Evolutionary conservation across 2,113 vertebrate species (phyloP).

Genomic region (Apus apus): DNA sequence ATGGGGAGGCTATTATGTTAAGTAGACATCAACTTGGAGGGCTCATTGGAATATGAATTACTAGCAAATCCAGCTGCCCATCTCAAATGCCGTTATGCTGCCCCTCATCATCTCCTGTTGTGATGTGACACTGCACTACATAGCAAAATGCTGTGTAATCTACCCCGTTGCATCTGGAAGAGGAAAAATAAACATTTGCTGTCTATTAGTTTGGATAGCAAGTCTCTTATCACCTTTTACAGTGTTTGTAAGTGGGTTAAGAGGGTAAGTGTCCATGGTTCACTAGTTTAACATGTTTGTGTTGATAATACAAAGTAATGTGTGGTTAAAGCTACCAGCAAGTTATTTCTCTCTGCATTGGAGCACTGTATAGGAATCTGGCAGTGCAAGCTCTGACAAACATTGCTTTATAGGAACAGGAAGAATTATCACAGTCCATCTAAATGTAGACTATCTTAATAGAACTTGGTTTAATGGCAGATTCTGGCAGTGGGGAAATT

Average conservation of each 20-base stretch:
- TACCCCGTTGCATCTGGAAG: background rate
- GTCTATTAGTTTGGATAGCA: conserved; percentile 24
- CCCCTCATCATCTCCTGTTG: background rate
- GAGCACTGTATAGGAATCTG: background rate
- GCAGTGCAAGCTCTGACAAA: background rate
- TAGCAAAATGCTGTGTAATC: background rate
- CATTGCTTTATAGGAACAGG: background rate
- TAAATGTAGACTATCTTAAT: background rate
- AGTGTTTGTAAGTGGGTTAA: background rate
- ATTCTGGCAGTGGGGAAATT: background rate
- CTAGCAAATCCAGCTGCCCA: conserved; percentile 1
- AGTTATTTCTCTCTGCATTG: background rate
- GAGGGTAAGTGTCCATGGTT: conserved; percentile 11
- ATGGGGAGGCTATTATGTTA: background rate
- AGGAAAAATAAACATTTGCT: conserved; percentile 42
- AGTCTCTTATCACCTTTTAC: conserved; percentile 23
- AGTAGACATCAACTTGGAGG: background rate
- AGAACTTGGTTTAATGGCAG: background rate
- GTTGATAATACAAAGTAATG: conserved; percentile 6
- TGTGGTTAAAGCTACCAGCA: background rate
- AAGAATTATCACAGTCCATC: background rate
- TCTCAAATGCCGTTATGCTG: background rate
- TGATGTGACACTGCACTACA: background rate
- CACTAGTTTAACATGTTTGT: background rate
- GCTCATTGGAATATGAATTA: background rate